Percentiles rank a stretch among this genome's conserved stretches.
Conservation (phyloP, 92 coral and sea anemone genomes). For the Epizoanthus rinbou region DNA sequence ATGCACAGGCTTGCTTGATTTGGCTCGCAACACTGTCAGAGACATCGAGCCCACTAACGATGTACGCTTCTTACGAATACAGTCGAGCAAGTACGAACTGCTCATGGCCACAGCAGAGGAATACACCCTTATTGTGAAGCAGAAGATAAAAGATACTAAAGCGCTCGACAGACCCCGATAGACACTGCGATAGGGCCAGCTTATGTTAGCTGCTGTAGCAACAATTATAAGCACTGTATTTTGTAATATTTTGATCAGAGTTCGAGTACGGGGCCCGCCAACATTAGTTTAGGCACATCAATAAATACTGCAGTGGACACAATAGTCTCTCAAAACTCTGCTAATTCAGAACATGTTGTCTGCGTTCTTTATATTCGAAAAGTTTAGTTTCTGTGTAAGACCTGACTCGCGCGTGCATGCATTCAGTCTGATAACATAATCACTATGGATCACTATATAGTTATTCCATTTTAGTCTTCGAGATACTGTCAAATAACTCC, state of each 20-base stretch:
- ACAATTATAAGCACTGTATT: not conserved
- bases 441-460: too few species aligned
- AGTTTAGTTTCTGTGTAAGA: too few species aligned
- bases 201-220: not conserved
- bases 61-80: conserved; percentile 69
- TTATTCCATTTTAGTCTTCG: too few species aligned
- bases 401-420: too few species aligned
- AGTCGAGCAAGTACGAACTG: conserved; percentile 71
- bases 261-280: too few species aligned
- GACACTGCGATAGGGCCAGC: not conserved
- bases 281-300: too few species aligned
- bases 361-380: too few species aligned
- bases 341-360: too few species aligned
- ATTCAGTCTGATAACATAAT: too few species aligned
- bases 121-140: conserved; percentile 69
- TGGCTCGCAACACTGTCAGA: conserved; percentile 64
- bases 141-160: conserved; percentile 39
- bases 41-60: conserved; percentile 82
- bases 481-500: too few species aligned
- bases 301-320: too few species aligned
- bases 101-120: conserved; percentile 73
- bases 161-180: conserved; percentile 5
- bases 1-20: conserved; percentile 55
- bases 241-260: not conserved
- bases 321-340: too few species aligned